Base-by-base conservation (phyloP, 2,113 vertebrate species). In the Sceloporus tristichus region DNA sequence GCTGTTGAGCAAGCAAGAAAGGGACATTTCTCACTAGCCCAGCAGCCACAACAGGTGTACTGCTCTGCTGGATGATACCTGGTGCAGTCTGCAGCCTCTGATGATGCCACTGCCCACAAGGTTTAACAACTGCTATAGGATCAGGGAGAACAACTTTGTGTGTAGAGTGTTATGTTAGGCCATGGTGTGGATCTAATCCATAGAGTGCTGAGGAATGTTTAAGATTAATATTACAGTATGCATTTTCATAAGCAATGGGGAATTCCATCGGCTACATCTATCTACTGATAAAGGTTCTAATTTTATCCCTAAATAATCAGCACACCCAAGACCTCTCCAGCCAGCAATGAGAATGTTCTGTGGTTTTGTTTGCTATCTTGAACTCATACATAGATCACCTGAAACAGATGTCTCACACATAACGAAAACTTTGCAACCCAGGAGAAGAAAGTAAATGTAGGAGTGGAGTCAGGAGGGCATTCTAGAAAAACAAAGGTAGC, bases 401-500 rank as follows among this genome's bases (percentile, higher is more conserved):
- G 73, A 1, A 83, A 66, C 53, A 16, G 87, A 29, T 89, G 56
- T 70, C 38, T 82, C 74, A 81, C 38, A 10, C 34, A 38, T 65
- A 81, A 66, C 34, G 40, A 25, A 81, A 81, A 5, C 34, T 38
- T 62, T 2, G 42, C 7, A 59, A 48, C 91, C 70, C 65, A 76
- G 56, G 56, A 84, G 42, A 74, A 83, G 65, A 73, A 73, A 40
- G 73, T 70, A 87, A 81, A 73, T 38, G 8, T 62, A 89, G 89
- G 91, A 40, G 80, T 83, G 74, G 87, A 77, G 71, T 53, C 42
- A 13, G 23, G 59, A 75, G 42, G 42, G 48, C 68, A 34, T 82
- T 89, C 65, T 87, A 84, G 89, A 92, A 87, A 86, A 93, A 86
- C 59, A 83, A 91, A 93, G 84, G 83, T 88, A 90, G 93, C 94